Evolutionary conservation across 2,888 invertebrate species (phyloP).

Genomic region (Heliconius aoede): DNA sequence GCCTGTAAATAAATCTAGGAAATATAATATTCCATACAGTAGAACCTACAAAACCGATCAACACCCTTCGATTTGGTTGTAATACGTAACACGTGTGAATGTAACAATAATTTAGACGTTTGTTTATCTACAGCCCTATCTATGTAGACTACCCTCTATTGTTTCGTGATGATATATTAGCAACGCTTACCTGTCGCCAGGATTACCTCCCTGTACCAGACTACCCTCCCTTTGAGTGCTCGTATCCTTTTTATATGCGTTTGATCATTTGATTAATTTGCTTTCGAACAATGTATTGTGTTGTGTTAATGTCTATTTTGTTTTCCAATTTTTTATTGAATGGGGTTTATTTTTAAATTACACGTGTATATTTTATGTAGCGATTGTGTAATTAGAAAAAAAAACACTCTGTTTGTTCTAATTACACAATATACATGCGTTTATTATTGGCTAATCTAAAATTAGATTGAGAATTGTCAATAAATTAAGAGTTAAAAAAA

Average conservation of each 20-base stretch:
- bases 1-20: too few species aligned
- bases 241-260: slow-evolving; percentile 76
- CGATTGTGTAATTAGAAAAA: neutral
- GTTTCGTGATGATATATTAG: slow-evolving; percentile 82
- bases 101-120: slow-evolving; percentile 56
- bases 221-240: slow-evolving; percentile 65
- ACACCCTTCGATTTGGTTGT: slow-evolving; percentile 36
- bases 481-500: too few species aligned
- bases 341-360: neutral
- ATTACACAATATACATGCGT: too few species aligned
- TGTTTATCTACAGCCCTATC: slow-evolving; percentile 53
- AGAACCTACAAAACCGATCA: slow-evolving; percentile 13
- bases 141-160: slow-evolving; percentile 62
- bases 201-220: slow-evolving; percentile 71
- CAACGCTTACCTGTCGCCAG: slow-evolving; percentile 78
- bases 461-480: too few species aligned
- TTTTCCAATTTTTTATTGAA: neutral
- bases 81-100: slow-evolving; percentile 27
- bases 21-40: neutral
- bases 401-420: neutral
- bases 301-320: slow-evolving; percentile 35
- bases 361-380: neutral
- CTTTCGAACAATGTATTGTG: slow-evolving; percentile 60
- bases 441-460: too few species aligned
- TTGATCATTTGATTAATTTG: slow-evolving; percentile 75